A percentile compares a stretch with the other conserved stretches of the same genome.
phyloP scores from a whole-genome alignment of 2,113 vertebrate genomes.

The Nothocercus julius region DNA sequence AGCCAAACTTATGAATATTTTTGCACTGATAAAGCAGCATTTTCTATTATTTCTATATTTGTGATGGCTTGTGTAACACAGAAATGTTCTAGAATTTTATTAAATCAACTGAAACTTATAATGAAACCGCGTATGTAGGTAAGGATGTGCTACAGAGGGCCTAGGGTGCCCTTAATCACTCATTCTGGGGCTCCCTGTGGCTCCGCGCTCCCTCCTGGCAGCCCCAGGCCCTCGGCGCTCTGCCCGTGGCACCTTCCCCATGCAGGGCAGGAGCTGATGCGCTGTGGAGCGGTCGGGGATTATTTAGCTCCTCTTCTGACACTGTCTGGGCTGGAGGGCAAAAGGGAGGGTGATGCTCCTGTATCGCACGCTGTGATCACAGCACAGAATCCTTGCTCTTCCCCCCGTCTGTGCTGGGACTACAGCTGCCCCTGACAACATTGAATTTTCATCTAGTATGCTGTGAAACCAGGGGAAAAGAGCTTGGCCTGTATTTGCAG shows the following conservation, averaged over 20 bases:
- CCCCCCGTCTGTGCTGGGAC: background rate
- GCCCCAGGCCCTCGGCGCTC: background rate
- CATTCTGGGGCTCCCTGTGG: background rate
- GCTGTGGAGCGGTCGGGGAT: background rate
- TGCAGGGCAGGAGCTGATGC: background rate
- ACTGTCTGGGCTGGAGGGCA: background rate
- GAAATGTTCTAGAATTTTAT: background rate
- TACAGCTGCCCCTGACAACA: background rate
- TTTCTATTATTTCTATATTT: background rate
- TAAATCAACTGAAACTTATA: background rate
- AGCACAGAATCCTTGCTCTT: background rate
- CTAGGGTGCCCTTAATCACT: background rate
- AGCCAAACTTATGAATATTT: background rate
- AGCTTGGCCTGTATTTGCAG: background rate
- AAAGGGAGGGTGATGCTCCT: background rate
- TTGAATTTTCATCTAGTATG: background rate
- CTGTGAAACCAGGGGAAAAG: background rate
- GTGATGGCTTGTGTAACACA: rapidly evolving
- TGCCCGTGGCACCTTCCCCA: background rate
- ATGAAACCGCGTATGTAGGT: background rate
- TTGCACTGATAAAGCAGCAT: background rate
- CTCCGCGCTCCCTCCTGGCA: background rate
- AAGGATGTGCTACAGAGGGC: background rate
- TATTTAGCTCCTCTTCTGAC: background rate
- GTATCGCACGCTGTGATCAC: background rate